Conservation (phyloP, 2,113 vertebrate species). For the Chrysemys picta region DNA sequence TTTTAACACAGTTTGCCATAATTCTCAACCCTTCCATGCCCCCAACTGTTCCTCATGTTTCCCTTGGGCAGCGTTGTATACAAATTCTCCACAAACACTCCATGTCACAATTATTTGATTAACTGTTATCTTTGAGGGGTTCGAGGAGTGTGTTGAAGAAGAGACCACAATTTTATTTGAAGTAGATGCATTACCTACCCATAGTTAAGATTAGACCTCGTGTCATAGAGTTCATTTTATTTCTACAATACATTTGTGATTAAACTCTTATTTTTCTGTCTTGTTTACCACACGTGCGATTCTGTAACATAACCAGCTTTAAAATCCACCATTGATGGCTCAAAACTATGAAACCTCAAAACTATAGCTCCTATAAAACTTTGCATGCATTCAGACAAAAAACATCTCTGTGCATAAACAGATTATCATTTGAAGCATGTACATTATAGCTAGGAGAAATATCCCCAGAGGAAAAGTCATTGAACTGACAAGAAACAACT, state of each 20-base stretch:
- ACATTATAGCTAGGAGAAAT: slow-evolving; percentile 73
- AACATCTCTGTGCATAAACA: slow-evolving; percentile 64
- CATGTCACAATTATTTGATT: neutral
- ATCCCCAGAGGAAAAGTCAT: slow-evolving; percentile 71
- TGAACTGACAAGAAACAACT: slow-evolving; percentile 80
- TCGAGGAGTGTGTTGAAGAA: neutral
- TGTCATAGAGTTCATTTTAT: neutral
- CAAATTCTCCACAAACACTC: neutral
- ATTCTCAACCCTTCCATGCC: neutral
- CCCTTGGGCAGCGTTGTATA: neutral
- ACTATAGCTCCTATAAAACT: neutral
- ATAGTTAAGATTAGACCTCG: neutral
- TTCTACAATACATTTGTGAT: neutral
- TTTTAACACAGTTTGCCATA: neutral
- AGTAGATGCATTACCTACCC: neutral
- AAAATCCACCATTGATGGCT: neutral
- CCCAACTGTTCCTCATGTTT: neutral
- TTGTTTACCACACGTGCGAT: neutral
- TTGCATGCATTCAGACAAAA: slow-evolving; percentile 43
- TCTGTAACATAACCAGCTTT: neutral
- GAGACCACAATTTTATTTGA: neutral
- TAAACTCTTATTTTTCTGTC: neutral
- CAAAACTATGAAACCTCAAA: neutral
- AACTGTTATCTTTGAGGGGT: neutral
- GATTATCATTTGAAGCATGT: slow-evolving; percentile 72